Base-by-base conservation (phyloP, 2,888 invertebrate genomes). In the Dryocosmus kuriphilus region DNA sequence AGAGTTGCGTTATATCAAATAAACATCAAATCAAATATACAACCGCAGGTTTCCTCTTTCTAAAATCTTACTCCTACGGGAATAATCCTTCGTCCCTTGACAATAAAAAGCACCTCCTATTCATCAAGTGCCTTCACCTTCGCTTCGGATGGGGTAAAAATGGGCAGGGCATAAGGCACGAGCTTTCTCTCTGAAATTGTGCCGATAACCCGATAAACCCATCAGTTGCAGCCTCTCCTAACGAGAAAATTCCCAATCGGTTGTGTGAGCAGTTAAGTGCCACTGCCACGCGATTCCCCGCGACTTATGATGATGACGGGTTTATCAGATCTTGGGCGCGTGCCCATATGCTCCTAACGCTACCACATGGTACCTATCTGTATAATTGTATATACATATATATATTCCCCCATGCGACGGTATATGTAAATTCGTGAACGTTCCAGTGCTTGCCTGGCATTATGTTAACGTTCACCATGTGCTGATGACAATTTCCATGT, bases 251-350 rank as follows among this genome's bases (percentile, higher is more conserved):
- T 85, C 80, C 78, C 82, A 62, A 75, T 38, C 80, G n/a, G 14
- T 16, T 32, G n/a, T 41, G n/a, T n/a, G n/a, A n/a, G n/a, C n/a
- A 24, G 76, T 77, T 65, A 14, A 74, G 77, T 76, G 63, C 51
- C 41, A 35, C 14, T 5, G 41, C 41, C 61, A 38, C 57, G 80
- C 81, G 85, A 86, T 86, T 86, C 85, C 87, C 82, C 83, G 84
- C 85, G 81, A 88, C 86, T 89, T 89, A 86, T 86, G 89, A 90
- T 89, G 86, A 86, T 88, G 88, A 89, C 85, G 86, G 81, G 84
- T 84, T 88, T 90, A 90, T 90, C 90, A 86, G 89, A 90, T 90
- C 87, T 79, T 82, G 80, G 87, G 81, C 89, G 85, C 88, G 89
- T 88, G 90, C 87, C 90, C 90, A 90, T 89, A 89, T 90, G 90